Evolutionary conservation across 2,113 vertebrate species (phyloP), one percentile per base, ranked within the genome.

Genomic region (Madoqua kirkii): DNA sequence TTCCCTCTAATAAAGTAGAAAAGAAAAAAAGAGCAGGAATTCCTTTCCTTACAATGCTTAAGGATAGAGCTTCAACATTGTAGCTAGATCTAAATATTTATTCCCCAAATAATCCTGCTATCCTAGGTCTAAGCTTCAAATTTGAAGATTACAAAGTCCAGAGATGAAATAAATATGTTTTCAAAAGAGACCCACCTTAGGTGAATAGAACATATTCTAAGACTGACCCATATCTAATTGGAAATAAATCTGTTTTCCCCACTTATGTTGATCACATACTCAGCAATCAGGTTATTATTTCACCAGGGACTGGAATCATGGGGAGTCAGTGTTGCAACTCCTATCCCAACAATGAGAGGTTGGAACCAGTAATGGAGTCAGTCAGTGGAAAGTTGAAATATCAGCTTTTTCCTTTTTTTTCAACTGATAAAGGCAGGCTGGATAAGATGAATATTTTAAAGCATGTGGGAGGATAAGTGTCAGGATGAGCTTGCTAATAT

Each of bases 401-500:
- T 71, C 64, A 92, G 45, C 16, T 15, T 88, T 95, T 59, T 60
- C 67, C 87, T 76, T 87, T 74, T 40, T 71, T 92, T 96, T 88
- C 55, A 96, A 54, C 81, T 48, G 52, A 95, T 93, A 89, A 87
- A 93, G 33, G 12, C 23, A 94, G 17, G 3, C 12, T 81, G 17
- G 27, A 64, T 52, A 81, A 96, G 57, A 62, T 36, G 40, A 40
- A 21, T 27, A 62, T 97, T 94, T 29, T 89, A 96, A 82, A 79
- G 52, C 23, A 12, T 62, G 25, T 89, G 48, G 55, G 74, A 95
- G 5, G 64, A 25, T 89, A 87, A 78, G 17, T 83, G 86, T 97
- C 82, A 94, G 74, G 48, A 94, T 85, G 64, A 95, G 43, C 54
- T 96, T 96, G 62, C 64, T 96, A 92, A 97, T 90, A 96, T 59